Evolutionary conservation across 2,797 vertebrate genomes (phyloP).

Genomic region (Enteromius trimaculatus): DNA sequence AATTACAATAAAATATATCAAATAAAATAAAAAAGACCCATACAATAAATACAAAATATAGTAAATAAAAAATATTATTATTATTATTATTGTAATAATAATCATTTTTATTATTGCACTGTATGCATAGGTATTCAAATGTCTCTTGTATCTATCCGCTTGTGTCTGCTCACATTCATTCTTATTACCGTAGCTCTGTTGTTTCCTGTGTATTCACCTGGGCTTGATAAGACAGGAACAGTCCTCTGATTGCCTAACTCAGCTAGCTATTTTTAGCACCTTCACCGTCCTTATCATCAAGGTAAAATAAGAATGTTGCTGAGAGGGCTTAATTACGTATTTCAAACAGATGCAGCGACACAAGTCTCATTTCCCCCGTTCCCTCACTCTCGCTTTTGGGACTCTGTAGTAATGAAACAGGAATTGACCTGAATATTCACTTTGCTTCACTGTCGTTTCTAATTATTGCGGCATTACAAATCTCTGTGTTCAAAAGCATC

Average conservation of each 20-base stretch:
- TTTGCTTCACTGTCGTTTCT: conserved; percentile 33
- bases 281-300: conserved; percentile 38
- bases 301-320: conserved; percentile 34
- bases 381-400: conserved; percentile 13
- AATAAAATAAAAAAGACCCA: background rate
- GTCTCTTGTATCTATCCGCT: background rate
- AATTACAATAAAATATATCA: background rate
- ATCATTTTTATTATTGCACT: background rate
- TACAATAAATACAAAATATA: background rate
- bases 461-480: conserved; percentile 41
- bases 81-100: background rate
- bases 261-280: conserved; percentile 39
- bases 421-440: conserved; percentile 35
- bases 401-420: conserved; percentile 28
- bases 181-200: background rate
- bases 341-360: conserved; percentile 31
- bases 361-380: conserved; percentile 4
- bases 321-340: conserved; percentile 14
- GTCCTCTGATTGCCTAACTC: conserved; percentile 22
- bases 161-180: background rate
- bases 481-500: conserved; percentile 17
- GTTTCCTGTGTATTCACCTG: conserved; percentile 38
- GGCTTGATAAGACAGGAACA: conserved; percentile 44
- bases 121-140: background rate
- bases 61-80: background rate